A percentile compares a stretch with the other conserved stretches of the same genome.
phyloP scores from a whole-genome alignment of 2,888 invertebrate genomes.

The Xanthorhoe designata region DNA sequence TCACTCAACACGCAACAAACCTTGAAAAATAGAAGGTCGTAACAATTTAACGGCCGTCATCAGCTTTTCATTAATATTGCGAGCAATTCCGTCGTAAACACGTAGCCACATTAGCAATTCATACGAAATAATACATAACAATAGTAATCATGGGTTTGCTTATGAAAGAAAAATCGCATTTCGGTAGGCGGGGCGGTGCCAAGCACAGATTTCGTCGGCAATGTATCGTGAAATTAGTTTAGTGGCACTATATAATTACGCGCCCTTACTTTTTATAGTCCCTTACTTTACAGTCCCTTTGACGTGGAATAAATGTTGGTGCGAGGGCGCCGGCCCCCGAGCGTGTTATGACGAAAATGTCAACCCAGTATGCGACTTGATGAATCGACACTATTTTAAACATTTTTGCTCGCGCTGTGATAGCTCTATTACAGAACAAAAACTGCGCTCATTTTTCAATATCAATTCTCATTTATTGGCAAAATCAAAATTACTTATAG shows the following conservation, averaged over 20 bases:
- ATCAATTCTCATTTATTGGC: neutral
- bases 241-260: conserved; percentile 85
- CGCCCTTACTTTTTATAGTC: conserved; percentile 80
- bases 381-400: conserved; percentile 84
- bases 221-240: conserved; percentile 86
- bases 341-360: conserved; percentile 83
- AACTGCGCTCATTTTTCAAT: conserved; percentile 19
- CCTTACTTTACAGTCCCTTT: conserved; percentile 49
- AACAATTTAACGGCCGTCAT: conserved; percentile 60
- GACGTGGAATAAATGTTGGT: conserved; percentile 31
- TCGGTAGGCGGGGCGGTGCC: conserved; percentile 78
- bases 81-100: conserved; percentile 63
- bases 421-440: conserved; percentile 48
- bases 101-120: conserved; percentile 76
- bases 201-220: conserved; percentile 84
- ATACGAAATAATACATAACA: conserved; percentile 80
- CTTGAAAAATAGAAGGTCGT: conserved; percentile 62
- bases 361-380: conserved; percentile 82
- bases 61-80: conserved; percentile 66
- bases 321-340: conserved; percentile 59
- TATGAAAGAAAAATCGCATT: conserved; percentile 80
- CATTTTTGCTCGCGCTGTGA: conserved; percentile 60
- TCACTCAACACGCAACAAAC: conserved; percentile 50
- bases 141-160: conserved; percentile 78
- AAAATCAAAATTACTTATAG: neutral